phyloP scores from a whole-genome alignment of 2,113 vertebrate species.

The Natator depressus region DNA sequence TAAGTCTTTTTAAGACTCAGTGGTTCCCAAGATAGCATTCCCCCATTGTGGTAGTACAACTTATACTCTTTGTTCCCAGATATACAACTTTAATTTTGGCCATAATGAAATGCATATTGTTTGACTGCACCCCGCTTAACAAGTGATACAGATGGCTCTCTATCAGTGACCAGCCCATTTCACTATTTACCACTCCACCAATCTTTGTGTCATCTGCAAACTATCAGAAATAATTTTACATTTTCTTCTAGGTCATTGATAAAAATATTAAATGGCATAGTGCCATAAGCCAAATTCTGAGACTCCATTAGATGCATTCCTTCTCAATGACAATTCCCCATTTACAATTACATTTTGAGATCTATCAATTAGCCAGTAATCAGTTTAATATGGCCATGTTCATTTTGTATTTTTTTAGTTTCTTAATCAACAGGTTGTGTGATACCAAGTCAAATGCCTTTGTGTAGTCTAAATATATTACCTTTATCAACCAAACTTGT shows the following conservation, averaged over 20 bases:
- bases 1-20: not conserved
- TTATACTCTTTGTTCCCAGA: not conserved
- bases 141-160: not conserved
- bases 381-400: not conserved
- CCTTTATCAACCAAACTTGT: not conserved
- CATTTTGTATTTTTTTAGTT: not conserved
- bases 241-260: not conserved
- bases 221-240: not conserved
- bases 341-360: not conserved
- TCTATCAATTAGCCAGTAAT: not conserved
- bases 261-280: not conserved
- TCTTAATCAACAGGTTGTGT: not conserved
- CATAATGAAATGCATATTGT: not conserved
- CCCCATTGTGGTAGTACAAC: not conserved
- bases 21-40: not conserved
- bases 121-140: not conserved
- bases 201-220: not conserved
- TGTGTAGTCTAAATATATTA: not conserved
- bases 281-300: not conserved
- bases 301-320: not conserved
- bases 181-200: not conserved
- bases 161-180: not conserved
- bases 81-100: not conserved
- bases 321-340: not conserved
- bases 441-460: not conserved